These are phyloP conservation scores for Colletes collaris DNA, from an alignment of 2,888 invertebrate species.

Conservation along the genomic window DNA sequence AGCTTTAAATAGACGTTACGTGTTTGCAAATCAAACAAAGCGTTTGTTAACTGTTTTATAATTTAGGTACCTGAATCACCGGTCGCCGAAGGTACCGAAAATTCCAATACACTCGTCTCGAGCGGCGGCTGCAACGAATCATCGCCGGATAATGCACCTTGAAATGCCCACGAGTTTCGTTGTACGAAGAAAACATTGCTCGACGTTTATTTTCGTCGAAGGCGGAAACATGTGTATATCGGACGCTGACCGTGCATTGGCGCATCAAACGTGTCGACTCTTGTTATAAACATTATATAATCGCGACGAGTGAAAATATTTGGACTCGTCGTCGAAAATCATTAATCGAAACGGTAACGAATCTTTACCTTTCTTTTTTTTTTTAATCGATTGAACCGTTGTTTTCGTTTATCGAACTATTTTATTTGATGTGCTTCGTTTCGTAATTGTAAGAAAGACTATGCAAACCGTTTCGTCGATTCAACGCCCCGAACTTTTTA, in stretches of 20 bases:
- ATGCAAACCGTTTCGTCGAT: not conserved
- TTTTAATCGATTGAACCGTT: not conserved
- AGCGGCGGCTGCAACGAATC: constrained; percentile 33
- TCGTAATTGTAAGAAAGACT: no score
- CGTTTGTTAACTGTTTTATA: constrained; percentile 1
- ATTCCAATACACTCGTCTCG: constrained; percentile 26
- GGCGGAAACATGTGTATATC: constrained; percentile 15
- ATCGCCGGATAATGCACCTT: constrained; percentile 33
- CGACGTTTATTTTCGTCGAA: constrained; percentile 46
- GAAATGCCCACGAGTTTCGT: constrained; percentile 33
- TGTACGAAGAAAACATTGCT: constrained; percentile 20
- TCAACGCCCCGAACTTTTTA: constrained; percentile 20
- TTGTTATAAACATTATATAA: constrained; percentile 1
- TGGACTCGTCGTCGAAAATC: not conserved
- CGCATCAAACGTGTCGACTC: constrained; percentile 24
- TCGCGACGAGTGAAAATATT: not conserved
- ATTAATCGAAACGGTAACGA: not conserved
- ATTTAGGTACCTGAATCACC: constrained; percentile 55
- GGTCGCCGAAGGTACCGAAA: constrained; percentile 18
- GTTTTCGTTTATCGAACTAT: not conserved
- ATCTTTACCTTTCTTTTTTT: no score
- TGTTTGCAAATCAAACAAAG: not conserved
- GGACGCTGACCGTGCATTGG: not conserved
- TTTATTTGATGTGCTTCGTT: no score
- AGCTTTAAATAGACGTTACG: no score